Evolutionary conservation across 2,888 invertebrate genomes (phyloP).

Genomic region (Abrostola triplasia): DNA sequence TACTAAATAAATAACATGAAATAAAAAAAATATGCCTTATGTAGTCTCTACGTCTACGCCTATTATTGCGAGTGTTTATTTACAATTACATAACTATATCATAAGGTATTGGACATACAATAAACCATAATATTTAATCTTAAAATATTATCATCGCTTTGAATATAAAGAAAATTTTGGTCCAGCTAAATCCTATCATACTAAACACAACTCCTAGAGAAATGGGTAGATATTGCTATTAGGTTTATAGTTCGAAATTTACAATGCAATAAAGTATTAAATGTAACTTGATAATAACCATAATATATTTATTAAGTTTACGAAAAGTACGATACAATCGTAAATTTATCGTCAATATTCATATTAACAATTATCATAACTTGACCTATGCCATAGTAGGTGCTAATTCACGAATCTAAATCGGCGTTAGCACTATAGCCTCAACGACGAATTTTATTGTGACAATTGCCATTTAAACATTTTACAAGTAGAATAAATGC

Average conservation of each 20-base stretch:
- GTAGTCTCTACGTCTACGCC: conserved; percentile 76
- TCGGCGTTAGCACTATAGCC: conserved; percentile 49
- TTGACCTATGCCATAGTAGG: conserved; percentile 51
- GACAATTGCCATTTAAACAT: conserved; percentile 43
- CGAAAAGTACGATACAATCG: conserved; percentile 61
- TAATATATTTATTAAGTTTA: conserved; percentile 61
- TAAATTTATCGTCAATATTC: conserved; percentile 56
- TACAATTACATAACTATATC: conserved; percentile 69
- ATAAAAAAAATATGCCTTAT: conserved; percentile 72
- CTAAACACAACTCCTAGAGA: conserved; percentile 83
- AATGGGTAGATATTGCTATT: conserved; percentile 80
- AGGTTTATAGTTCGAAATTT: conserved; percentile 68
- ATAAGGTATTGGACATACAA: conserved; percentile 79
- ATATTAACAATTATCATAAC: conserved; percentile 58
- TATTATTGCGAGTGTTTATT: conserved; percentile 86
- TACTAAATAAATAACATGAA: conserved; percentile 83
- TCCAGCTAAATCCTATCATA: conserved; percentile 86
- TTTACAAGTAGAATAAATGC: conserved; percentile 55
- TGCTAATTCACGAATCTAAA: conserved; percentile 47
- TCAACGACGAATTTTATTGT: conserved; percentile 44
- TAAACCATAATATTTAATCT: conserved; percentile 75
- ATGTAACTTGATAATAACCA: conserved; percentile 63
- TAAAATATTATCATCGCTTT: conserved; percentile 75
- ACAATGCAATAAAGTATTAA: conserved; percentile 69
- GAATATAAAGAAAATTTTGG: conserved; percentile 86